A percentile compares a stretch with the other conserved stretches of the same genome.
phyloP scores from a whole-genome alignment of 2,888 invertebrate species.

The Macaria notata region DNA sequence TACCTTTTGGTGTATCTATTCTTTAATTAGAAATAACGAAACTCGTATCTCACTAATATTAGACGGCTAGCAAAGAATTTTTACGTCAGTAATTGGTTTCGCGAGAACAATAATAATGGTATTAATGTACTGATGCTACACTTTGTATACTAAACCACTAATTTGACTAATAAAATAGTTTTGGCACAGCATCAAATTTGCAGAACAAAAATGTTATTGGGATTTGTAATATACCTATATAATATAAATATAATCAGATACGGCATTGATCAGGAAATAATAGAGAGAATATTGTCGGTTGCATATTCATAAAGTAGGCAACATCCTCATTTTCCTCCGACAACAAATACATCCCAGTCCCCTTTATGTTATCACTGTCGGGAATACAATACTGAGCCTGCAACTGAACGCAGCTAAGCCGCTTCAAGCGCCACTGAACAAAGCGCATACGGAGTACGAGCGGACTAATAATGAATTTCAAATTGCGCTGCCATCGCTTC shows the following conservation, averaged over 20 bases:
- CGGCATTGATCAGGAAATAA: neutral
- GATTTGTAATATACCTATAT: too few relatives aligned
- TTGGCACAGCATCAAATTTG: too few relatives aligned
- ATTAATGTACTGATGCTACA: too few relatives aligned
- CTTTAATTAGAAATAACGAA: conserved; percentile 32
- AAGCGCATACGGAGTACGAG: conserved; percentile 19
- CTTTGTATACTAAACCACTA: too few relatives aligned
- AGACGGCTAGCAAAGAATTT: too few relatives aligned
- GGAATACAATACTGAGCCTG: conserved; percentile 23
- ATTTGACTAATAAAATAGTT: too few relatives aligned
- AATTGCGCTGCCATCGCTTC: conserved; percentile 18
- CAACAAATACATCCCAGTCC: conserved; percentile 7
- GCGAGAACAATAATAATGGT: too few relatives aligned
- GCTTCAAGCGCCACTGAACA: conserved; percentile 23
- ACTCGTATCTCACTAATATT: too few relatives aligned
- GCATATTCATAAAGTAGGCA: conserved; percentile 7
- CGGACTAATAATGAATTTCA: conserved; percentile 33
- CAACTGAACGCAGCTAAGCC: conserved; percentile 18
- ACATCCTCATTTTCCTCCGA: conserved; percentile 6
- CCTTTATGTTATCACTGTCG: conserved; percentile 7
- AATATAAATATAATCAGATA: too few relatives aligned
- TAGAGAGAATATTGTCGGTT: conserved; percentile 3
- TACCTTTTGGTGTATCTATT: conserved; percentile 32
- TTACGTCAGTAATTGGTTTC: too few relatives aligned
- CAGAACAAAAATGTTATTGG: neutral